These are phyloP conservation scores for Caenorhabditis sulstoni DNA, from an alignment of 2,888 invertebrate species.

Conservation along the genomic window DNA sequence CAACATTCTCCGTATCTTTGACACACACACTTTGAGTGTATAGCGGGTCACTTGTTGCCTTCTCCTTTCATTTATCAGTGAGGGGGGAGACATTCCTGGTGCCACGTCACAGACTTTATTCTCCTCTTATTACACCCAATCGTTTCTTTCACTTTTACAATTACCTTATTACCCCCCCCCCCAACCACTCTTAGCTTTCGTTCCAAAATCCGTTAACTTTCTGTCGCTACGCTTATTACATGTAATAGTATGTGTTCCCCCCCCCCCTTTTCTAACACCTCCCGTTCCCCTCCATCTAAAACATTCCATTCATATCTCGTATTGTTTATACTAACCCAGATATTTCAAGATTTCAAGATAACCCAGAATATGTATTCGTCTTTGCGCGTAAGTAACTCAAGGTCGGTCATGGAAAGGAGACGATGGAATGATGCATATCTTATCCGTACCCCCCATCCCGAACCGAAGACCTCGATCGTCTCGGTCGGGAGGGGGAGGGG, in stretches of 20 bases:
- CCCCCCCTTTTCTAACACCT: too few relatives aligned
- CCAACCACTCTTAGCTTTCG: too few relatives aligned
- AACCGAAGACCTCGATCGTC: background rate
- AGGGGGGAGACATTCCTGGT: too few relatives aligned
- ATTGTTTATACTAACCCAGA: conserved; percentile 42
- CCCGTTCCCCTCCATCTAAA: too few relatives aligned
- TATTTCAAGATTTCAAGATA: conserved; percentile 48
- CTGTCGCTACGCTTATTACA: conserved; percentile 19
- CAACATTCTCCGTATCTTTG: conserved; percentile 52
- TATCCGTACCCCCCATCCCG: conserved; percentile 19
- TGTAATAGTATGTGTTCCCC: too few relatives aligned
- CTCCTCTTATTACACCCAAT: too few relatives aligned
- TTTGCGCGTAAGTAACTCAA: conserved; percentile 33
- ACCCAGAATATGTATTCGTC: conserved; percentile 16
- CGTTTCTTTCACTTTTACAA: conserved; percentile 7
- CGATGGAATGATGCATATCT: conserved; percentile 35
- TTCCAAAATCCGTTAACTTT: conserved; percentile 56
- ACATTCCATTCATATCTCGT: background rate
- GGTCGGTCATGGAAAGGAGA: conserved; percentile 9
- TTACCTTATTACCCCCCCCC: conserved; percentile 22
- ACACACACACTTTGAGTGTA: too few relatives aligned
- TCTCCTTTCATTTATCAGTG: background rate
- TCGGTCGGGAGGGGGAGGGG: background rate
- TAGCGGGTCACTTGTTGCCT: conserved; percentile 19
- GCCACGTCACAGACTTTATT: too few relatives aligned